phyloP scores from a whole-genome alignment of 2,113 vertebrate genomes.

The rat (Rattus norvegicus) region DNA sequence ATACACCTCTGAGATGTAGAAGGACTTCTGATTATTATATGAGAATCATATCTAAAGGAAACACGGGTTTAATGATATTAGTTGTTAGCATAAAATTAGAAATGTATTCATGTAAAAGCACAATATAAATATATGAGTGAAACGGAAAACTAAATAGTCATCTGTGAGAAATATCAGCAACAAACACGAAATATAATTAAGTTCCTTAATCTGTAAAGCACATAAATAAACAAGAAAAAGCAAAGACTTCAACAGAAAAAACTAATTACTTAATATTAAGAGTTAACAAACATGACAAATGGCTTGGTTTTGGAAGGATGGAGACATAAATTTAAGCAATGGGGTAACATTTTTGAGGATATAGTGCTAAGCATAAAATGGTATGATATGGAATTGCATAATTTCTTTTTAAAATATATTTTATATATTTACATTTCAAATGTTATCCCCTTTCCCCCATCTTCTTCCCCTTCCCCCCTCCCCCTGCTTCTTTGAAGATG shows the following conservation, averaged over 20 bases:
- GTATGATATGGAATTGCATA: neutral
- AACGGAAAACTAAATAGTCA: neutral
- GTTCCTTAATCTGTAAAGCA: neutral
- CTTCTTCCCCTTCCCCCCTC: no score
- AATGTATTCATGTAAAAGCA: neutral
- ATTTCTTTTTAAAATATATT: neutral
- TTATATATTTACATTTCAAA: no score
- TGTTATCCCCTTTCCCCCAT: no score
- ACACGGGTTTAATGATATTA: neutral
- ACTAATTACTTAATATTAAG: neutral
- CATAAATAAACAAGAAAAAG: neutral
- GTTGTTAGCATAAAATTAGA: neutral
- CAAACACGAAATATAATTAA: neutral
- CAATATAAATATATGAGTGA: neutral
- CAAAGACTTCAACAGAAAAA: conserved; percentile 16
- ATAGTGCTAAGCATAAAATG: conserved; percentile 13
- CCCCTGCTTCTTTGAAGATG: no score
- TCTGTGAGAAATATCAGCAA: neutral
- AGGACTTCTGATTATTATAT: neutral
- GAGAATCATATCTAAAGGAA: neutral
- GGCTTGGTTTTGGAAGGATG: neutral
- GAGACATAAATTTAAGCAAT: conserved; percentile 5
- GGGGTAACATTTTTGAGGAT: neutral
- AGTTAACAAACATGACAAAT: conserved; percentile 9
- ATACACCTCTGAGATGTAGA: neutral